phyloP scores from a whole-genome alignment of 2,888 invertebrate species.

The Iselma pallidipennis region DNA sequence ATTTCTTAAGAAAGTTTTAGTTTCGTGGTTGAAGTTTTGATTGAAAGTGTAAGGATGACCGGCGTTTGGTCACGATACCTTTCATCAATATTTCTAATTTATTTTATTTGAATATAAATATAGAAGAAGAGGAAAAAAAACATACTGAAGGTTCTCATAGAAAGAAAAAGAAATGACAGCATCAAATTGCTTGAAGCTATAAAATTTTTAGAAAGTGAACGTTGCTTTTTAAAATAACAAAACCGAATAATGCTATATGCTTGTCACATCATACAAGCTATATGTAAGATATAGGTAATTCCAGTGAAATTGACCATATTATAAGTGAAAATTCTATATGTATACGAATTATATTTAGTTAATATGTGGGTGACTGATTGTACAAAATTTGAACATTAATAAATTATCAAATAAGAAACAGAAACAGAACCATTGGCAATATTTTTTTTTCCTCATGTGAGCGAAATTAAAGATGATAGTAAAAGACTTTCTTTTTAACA shows the following conservation, averaged over 20 bases:
- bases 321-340: neutral
- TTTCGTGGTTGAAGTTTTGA: too few species aligned
- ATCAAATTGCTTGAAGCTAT: neutral
- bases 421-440: neutral
- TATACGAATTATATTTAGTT: neutral
- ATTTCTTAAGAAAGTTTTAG: too few species aligned
- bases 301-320: neutral
- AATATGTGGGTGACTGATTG: neutral
- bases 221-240: neutral
- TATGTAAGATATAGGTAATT: conserved; percentile 1
- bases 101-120: too few species aligned
- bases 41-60: too few species aligned
- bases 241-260: neutral
- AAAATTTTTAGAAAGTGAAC: conserved; percentile 1
- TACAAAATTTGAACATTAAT: neutral
- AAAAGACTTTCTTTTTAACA: neutral
- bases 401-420: neutral
- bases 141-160: too few species aligned
- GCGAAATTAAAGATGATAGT: too few species aligned
- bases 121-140: too few species aligned
- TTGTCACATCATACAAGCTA: neutral
- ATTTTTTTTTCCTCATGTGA: too few species aligned
- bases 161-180: too few species aligned
- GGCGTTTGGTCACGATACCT: too few species aligned
- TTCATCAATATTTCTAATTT: too few species aligned